Evolutionary conservation across 2,797 vertebrate species (phyloP).

Genomic region (Periparus ater): DNA sequence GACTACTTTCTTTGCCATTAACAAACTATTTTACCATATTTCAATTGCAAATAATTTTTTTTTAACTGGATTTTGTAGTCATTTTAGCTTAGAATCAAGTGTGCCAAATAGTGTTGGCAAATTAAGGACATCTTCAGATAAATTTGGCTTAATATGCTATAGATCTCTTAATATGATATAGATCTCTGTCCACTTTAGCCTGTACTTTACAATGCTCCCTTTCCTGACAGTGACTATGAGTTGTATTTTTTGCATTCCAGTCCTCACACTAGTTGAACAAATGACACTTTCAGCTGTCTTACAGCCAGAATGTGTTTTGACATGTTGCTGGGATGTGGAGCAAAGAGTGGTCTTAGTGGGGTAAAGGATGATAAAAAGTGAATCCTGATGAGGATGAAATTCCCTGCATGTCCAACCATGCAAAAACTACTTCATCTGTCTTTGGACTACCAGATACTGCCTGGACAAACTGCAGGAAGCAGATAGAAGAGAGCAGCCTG

Average conservation of each 20-base stretch:
- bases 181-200: not conserved
- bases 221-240: not conserved
- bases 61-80: not conserved
- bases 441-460: not conserved
- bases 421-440: not conserved
- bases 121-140: conserved; percentile 18
- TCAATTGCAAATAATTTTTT: conserved; percentile 53
- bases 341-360: not conserved
- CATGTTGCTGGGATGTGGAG: not conserved
- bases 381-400: not conserved
- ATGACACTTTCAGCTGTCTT: not conserved
- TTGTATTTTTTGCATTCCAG: not conserved
- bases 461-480: not conserved
- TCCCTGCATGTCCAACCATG: not conserved
- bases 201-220: not conserved
- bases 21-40: conserved; percentile 61
- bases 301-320: not conserved
- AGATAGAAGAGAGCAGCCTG: not conserved
- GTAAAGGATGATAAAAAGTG: not conserved
- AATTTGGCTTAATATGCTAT: not conserved
- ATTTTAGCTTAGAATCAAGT: not conserved
- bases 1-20: conserved; percentile 58
- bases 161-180: too few species aligned
- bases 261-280: not conserved
- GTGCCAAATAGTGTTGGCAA: not conserved